A percentile compares a stretch with the other conserved stretches of the same genome.
Conservation (phyloP, 2,888 invertebrate species). For the Drosophila paranaensis region DNA sequence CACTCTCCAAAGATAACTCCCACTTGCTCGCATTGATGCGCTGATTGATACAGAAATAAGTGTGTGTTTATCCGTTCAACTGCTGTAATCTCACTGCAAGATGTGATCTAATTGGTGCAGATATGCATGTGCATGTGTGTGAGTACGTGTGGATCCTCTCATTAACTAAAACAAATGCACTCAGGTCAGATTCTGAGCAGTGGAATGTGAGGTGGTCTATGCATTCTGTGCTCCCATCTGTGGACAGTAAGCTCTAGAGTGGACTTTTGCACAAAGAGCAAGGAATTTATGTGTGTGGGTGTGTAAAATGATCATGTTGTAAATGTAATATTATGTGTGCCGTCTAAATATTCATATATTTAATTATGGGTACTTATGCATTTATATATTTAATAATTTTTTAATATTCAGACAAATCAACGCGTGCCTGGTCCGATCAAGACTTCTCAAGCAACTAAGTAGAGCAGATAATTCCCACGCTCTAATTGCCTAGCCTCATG, state of each 20-base stretch:
- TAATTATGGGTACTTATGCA: neutral
- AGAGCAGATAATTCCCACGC: neutral
- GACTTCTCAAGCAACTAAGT: neutral
- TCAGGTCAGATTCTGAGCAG: neutral
- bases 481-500: neutral
- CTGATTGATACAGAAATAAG: conserved; percentile 1
- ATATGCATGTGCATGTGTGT: neutral
- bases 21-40: neutral
- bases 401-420: neutral
- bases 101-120: neutral
- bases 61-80: neutral
- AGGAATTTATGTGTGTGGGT: neutral
- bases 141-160: neutral
- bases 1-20: neutral
- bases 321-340: no score
- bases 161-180: neutral
- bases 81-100: no score
- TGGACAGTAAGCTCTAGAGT: no score
- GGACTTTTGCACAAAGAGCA: neutral
- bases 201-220: neutral
- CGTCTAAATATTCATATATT: no score
- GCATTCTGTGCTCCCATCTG: no score
- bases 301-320: no score
- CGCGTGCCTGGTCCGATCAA: neutral
- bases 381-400: neutral